A percentile compares a stretch with the other conserved stretches of the same genome.
Conservation (phyloP, 2,113 vertebrate species). For the Uria aalge region DNA sequence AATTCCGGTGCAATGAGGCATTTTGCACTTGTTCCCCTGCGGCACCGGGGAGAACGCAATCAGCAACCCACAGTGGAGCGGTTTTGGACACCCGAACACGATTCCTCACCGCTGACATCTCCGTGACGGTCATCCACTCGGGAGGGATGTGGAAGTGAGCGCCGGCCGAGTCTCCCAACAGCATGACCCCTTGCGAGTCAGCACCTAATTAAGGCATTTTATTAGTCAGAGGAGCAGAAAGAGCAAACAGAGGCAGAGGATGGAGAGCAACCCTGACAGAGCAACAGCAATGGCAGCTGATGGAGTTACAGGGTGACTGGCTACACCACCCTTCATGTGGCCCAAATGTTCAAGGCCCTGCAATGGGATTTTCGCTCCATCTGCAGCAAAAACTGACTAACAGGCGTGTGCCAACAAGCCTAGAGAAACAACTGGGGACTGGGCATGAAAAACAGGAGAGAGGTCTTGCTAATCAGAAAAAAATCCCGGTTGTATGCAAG, state of each 20-base stretch:
- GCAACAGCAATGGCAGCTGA: neutral
- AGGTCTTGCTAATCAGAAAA: neutral
- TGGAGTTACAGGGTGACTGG: neutral
- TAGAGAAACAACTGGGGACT: neutral
- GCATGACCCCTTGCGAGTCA: slow-evolving; percentile 68
- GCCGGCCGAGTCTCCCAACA: slow-evolving; percentile 77
- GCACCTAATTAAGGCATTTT: slow-evolving; percentile 60
- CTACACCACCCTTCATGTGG: neutral
- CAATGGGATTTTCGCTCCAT: slow-evolving; percentile 8
- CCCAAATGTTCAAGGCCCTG: neutral
- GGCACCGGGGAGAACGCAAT: neutral
- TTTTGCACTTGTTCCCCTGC: neutral
- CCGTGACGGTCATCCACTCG: slow-evolving; percentile 69
- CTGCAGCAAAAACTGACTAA: neutral
- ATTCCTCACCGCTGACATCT: slow-evolving; percentile 76
- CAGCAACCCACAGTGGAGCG: neutral
- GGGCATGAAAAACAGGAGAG: neutral
- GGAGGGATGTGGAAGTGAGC: slow-evolving; percentile 80
- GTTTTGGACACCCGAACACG: neutral
- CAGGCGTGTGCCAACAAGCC: neutral
- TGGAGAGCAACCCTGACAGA: neutral
- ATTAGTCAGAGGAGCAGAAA: neutral
- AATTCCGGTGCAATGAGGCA: neutral
- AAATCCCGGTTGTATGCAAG: neutral
- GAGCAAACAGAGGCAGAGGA: neutral